A percentile compares a stretch with the other conserved stretches of the same genome.
phyloP scores from a whole-genome alignment of 2,888 invertebrate species.

The Gandaritis pyraliata region DNA sequence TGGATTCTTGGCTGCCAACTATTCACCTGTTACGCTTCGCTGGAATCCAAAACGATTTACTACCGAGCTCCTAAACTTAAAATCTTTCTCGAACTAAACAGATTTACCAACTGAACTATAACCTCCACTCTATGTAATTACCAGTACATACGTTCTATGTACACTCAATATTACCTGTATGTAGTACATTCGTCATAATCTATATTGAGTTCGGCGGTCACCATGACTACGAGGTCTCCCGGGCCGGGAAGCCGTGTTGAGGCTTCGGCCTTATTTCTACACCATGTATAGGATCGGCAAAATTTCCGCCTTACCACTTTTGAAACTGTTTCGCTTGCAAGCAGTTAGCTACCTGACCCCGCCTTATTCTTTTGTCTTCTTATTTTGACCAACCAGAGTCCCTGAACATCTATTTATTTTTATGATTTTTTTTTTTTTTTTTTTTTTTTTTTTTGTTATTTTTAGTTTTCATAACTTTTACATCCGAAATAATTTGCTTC shows the following conservation, averaged over 20 bases:
- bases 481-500: too few species aligned
- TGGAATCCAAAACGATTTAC: background rate
- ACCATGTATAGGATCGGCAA: too few species aligned
- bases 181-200: slow-evolving; percentile 34
- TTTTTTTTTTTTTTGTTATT: too few species aligned
- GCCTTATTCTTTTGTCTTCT: too few species aligned
- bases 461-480: too few species aligned
- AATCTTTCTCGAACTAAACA: background rate
- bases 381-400: too few species aligned
- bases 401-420: too few species aligned
- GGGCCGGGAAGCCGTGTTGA: slow-evolving; percentile 52
- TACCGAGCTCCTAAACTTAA: background rate
- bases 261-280: background rate
- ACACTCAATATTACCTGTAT: slow-evolving; percentile 16
- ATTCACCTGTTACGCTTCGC: slow-evolving; percentile 3
- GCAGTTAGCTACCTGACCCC: too few species aligned
- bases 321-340: too few species aligned
- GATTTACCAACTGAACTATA: background rate
- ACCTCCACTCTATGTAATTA: background rate
- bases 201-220: slow-evolving; percentile 67
- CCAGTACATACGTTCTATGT: background rate
- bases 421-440: too few species aligned
- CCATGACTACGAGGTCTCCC: slow-evolving; percentile 72
- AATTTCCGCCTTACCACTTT: too few species aligned
- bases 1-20: slow-evolving; percentile 6